Base-by-base conservation (phyloP, 1,140 invertebrate species). In the Amyelois transitella region DNA sequence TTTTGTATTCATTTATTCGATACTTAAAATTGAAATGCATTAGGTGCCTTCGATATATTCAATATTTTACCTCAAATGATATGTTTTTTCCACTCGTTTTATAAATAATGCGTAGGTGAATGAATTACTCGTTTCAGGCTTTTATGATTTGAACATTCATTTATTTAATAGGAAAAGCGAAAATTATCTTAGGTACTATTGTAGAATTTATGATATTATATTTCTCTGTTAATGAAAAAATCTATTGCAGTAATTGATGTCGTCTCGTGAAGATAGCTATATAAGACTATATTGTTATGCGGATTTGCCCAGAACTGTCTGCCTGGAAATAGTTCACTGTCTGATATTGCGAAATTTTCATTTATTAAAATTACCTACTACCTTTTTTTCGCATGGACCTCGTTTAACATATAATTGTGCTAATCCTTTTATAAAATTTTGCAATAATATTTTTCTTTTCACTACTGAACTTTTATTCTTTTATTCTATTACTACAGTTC, bases 211-310 rank as follows among this genome's bases (percentile, higher is more conserved):
- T 38, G n/a, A 38, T 38, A 14, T 38, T 4, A 14, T 38, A 14
- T 14, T 14, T 14, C 12, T 38, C 3, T 38, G 6, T 38, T 38
- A 38, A 14, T 14, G n/a, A 14, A 14, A 38, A 14, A 14, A 14
- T 38, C n/a, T n/a, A n/a, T 38, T 2, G 8, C 20, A 57, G 45
- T 24, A 52, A 66, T 81, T 43, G 56, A 69, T 84, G 81, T 84
- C 61, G 81, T 82, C 56, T 62, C 55, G 75, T 78, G 64, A 51
- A 62, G 43, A 55, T 76, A 81, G 67, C 21, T 21, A 48, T 48
- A 21, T 12, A 2, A 14, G 32, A 8, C 12, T 38, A 14, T 38
- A 38, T 38, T 38, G n/a, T 38, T 1, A 38, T 38, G 32, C 32
- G 12, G 32, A 38, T 38, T 24, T 5, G 3, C 4, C 3, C 8